phyloP scores from a whole-genome alignment of 2,888 invertebrate species.

The Odontocerum albicorne region DNA sequence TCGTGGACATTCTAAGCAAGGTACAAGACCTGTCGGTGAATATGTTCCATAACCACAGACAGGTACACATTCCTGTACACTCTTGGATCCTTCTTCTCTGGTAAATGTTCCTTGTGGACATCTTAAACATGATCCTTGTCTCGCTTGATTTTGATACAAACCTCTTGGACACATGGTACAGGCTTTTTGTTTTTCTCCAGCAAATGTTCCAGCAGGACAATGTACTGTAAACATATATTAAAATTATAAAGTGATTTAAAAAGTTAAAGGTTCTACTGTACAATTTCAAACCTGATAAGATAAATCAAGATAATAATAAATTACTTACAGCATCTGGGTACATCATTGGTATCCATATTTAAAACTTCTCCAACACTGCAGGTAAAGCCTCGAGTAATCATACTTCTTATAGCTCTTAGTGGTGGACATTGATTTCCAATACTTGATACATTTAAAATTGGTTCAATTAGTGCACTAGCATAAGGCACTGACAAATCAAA shows the following conservation, averaged over 20 bases:
- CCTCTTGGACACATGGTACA: conserved; percentile 92
- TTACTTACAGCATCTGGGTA: conserved; percentile 86
- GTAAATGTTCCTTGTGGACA: conserved; percentile 95
- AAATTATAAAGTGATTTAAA: conserved; percentile 12
- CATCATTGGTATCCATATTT: conserved; percentile 89
- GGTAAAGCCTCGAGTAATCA: conserved; percentile 86
- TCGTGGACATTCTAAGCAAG: conserved; percentile 91
- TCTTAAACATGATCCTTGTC: conserved; percentile 85
- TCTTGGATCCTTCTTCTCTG: conserved; percentile 85
- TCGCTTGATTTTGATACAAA: conserved; percentile 89
- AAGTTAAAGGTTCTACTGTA: no score
- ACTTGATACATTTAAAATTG: conserved; percentile 83
- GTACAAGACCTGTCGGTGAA: conserved; percentile 90
- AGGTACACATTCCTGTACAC: conserved; percentile 83
- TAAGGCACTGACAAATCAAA: conserved; percentile 93
- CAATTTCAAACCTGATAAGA: no score
- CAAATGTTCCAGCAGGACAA: conserved; percentile 95
- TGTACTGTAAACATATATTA: conserved; percentile 66
- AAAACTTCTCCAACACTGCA: conserved; percentile 93
- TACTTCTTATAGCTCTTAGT: conserved; percentile 80
- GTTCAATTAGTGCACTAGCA: conserved; percentile 87
- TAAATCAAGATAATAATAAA: conserved; percentile 20
- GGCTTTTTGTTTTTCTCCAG: conserved; percentile 84
- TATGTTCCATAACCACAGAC: conserved; percentile 96
- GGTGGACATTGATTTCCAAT: conserved; percentile 94